Conservation (phyloP, 2,888 invertebrate species). For the Pyrgus malvae region DNA sequence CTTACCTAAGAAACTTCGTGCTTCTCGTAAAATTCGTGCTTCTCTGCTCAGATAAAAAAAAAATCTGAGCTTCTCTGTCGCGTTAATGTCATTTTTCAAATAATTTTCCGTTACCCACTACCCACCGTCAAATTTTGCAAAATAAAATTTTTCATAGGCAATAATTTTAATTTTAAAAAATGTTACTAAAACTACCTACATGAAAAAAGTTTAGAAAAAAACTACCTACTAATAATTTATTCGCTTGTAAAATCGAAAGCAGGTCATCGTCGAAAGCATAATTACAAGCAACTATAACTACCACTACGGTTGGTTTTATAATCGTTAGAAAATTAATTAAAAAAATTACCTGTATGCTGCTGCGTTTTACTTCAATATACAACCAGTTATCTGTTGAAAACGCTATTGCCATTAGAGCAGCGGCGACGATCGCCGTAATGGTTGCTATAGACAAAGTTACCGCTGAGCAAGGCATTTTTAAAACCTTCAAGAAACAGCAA, state of each 20-base stretch:
- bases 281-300: conserved; percentile 17
- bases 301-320: background rate
- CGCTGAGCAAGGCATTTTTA: conserved; percentile 95
- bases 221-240: background rate
- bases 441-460: conserved; percentile 97
- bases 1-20: too few relatives aligned
- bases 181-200: background rate
- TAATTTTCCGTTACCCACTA: too few relatives aligned
- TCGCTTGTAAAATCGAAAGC: conserved; percentile 11
- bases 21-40: too few relatives aligned
- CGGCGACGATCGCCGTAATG: conserved; percentile 96
- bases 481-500: conserved; percentile 63
- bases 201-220: too few relatives aligned
- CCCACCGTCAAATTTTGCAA: too few relatives aligned
- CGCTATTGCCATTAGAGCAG: conserved; percentile 95
- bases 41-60: too few relatives aligned
- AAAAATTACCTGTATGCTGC: conserved; percentile 89
- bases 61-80: too few relatives aligned
- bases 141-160: too few relatives aligned
- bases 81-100: too few relatives aligned
- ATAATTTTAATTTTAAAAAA: background rate
- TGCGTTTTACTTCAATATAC: conserved; percentile 94
- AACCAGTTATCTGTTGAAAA: conserved; percentile 99
- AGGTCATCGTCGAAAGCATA: conserved; percentile 15
- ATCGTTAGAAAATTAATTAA: background rate